Base-by-base conservation (phyloP, 2,113 vertebrate genomes). In the Cynocephalus volans region DNA sequence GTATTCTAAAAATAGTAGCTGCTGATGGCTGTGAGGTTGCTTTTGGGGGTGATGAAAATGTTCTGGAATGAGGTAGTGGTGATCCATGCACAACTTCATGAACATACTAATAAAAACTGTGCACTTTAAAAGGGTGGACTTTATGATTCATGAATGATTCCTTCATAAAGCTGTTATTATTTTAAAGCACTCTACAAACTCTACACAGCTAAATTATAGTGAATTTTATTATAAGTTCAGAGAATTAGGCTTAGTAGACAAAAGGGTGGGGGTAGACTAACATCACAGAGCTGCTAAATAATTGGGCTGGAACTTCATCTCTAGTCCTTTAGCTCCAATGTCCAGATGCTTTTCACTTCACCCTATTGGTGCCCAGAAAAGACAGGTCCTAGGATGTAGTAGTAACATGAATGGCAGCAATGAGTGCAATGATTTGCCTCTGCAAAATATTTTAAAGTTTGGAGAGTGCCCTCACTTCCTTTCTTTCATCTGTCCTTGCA, bases 391-490 rank as follows among this genome's bases (percentile, higher is more conserved):
- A 4, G 65, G 36, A 36, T 67, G 18, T 2, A 41, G 48, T 13
- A 24, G 1, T 10, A 21, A 65, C 13, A 10, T 33, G 23, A 11
- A 54, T 7, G 26, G 12, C 64, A 21, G 8, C 8, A 15, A 8
- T 17, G 21, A 2, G 2, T 2, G 17, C 21, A 8, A 0, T 3
- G 65, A n/a, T 52, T 72, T 80, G 19, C 17, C 54, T 70, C 52
- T 65, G 48, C 12, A 45, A 41, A 56, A 24, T 17, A n/a, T 33
- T 93, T 89, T 28, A 76, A 84, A 23, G 6, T 80, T 85, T 73
- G 10, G 14, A 3, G 31, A 85, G 4, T 6, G 1, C 2, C 10
- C 13, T 24, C 1, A 0, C 24, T n/a, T 67, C 5, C 60, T 6
- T 84, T 58, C 6, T 67, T 21, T 58, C 24, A 0, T 52, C 21